Evolutionary conservation across 2,113 vertebrate species (phyloP), one percentile per base, ranked within the genome.

Genomic region (Podilymbus podiceps): DNA sequence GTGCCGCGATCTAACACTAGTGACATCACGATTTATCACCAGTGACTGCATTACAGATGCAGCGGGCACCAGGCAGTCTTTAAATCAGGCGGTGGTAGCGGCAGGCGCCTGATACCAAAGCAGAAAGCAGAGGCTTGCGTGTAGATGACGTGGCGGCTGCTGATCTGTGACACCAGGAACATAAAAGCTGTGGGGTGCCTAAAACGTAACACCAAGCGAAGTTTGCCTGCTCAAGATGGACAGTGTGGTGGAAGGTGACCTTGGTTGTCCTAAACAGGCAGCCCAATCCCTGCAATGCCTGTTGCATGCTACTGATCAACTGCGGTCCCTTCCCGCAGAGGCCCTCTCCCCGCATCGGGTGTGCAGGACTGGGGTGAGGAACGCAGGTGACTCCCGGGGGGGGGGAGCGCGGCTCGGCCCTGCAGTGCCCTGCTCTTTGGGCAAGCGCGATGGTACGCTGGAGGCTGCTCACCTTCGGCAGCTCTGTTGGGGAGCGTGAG

Each of bases 11-110:
- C 89, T 63, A 93, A 31, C 1, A 0, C 71, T 76, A 6, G 4
- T 94, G 95, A 94, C 30, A 95, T 93, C 75, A 84, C 4, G 20
- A 74, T 97, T 92, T 68, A 93, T 95, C 90, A 84, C 71, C 2
- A 15, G 82, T 71, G 71, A 78, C 84, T 85, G 67, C 35, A 47
- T 89, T 90, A 96, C 53, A 58, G 84, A 89, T 90, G 49, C 87
- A 83, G 77, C 60, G 13, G 25, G 92, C 58, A 56, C 44, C 53
- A 93, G 72, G 55, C 64, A 76, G 83, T 31, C 58, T 86, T 64
- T 85, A 52, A 83, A 80, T 63, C 8, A 12, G 67, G 46, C 3
- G 5, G 55, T 71, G 62, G 55, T 20, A 62, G 74, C 0, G 4
- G 86, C 71, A 81, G 81, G 38, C 6, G 1, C 77, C 84, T 86